phyloP scores from a whole-genome alignment of 1,140 invertebrate species.

The Sinella curviseta region DNA sequence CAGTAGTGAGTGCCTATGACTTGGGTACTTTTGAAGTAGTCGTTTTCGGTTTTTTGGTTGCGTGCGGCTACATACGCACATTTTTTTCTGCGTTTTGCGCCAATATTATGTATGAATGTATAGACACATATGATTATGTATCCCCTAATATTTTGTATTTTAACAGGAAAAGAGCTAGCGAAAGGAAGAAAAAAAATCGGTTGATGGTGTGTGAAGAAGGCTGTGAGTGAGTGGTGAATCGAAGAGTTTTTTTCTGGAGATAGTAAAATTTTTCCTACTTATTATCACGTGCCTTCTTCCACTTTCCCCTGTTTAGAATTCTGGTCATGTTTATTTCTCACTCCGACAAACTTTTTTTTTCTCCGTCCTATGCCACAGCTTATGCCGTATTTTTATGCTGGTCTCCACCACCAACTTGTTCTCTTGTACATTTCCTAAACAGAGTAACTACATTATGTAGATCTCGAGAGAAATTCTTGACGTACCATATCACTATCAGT shows the following conservation, averaged over 20 bases:
- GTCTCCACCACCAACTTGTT: not conserved
- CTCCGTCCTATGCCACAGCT: not conserved
- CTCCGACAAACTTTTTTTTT: not conserved
- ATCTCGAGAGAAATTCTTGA: constrained; percentile 4
- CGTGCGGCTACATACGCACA: no score
- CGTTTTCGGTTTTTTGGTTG: no score
- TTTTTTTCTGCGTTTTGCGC: no score
- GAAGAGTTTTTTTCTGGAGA: no score
- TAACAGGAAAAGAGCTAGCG: not conserved
- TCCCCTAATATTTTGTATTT: not conserved
- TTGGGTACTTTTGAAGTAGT: no score
- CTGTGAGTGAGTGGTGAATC: not conserved
- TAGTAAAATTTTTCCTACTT: not conserved
- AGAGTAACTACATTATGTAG: not conserved
- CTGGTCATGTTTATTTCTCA: constrained; percentile 1
- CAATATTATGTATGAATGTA: not conserved
- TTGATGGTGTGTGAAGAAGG: no score
- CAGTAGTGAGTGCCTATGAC: not conserved
- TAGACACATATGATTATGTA: not conserved
- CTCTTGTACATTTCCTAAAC: not conserved
- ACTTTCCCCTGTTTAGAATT: not conserved
- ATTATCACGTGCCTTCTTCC: constrained; percentile 6
- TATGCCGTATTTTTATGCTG: not conserved
- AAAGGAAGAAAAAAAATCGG: no score
- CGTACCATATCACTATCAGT: not conserved